phyloP scores from a whole-genome alignment of 2,888 invertebrate genomes.

The Trichopria drosophilae region DNA sequence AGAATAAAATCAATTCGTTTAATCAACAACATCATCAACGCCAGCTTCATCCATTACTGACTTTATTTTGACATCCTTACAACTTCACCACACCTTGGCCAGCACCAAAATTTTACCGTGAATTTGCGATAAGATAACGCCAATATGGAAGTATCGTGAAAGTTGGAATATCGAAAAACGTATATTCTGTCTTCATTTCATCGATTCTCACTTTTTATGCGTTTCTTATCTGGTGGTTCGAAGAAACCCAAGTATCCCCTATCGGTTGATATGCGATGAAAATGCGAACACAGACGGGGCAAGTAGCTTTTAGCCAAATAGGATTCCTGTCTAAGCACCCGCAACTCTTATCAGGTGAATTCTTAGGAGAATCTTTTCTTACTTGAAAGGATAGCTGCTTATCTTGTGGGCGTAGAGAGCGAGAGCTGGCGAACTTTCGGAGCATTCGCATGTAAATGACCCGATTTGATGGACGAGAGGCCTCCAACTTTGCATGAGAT shows the following conservation, averaged over 20 bases:
- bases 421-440: slow-evolving; percentile 4
- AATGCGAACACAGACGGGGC: slow-evolving; percentile 6
- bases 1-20: too few relatives aligned
- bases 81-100: too few relatives aligned
- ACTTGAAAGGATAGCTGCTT: neutral
- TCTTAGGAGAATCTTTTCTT: slow-evolving; percentile 10
- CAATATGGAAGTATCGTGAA: too few relatives aligned
- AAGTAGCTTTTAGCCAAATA: slow-evolving; percentile 13
- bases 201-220: too few relatives aligned
- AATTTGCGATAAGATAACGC: too few relatives aligned
- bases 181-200: too few relatives aligned
- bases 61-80: too few relatives aligned
- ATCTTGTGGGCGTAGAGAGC: slow-evolving; percentile 9
- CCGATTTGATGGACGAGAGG: slow-evolving; percentile 9
- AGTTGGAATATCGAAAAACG: too few relatives aligned
- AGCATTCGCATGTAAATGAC: slow-evolving; percentile 14
- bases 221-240: too few relatives aligned
- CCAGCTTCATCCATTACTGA: too few relatives aligned
- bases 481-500: slow-evolving; percentile 2
- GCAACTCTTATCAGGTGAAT: slow-evolving; percentile 1
- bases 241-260: slow-evolving; percentile 4
- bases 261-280: slow-evolving; percentile 4
- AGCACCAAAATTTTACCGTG: too few relatives aligned
- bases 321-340: slow-evolving; percentile 13
- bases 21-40: too few relatives aligned